Percentiles rank a stretch among this genome's conserved stretches.
These are phyloP conservation scores for Magallana angulata DNA, from an alignment of 1,140 invertebrate genomes.

Conservation along the genomic window DNA sequence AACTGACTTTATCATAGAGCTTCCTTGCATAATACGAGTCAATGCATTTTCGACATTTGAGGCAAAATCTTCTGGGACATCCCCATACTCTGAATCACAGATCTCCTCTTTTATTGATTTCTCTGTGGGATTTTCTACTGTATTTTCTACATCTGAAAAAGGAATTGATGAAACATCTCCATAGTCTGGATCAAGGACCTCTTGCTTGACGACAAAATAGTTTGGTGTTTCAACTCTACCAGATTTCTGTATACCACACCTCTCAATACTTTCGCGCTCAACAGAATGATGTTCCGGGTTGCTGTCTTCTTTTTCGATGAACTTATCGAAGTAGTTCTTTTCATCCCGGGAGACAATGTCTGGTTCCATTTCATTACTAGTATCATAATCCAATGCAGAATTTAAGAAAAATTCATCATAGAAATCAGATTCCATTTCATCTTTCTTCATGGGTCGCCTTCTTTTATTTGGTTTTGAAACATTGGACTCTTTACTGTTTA, in stretches of 20 bases:
- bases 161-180: neutral
- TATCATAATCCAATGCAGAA: neutral
- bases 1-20: too few relatives aligned
- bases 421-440: neutral
- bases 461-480: neutral
- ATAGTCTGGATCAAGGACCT: neutral
- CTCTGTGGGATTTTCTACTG: neutral
- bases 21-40: too few relatives aligned
- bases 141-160: neutral
- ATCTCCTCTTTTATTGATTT: slow-evolving; percentile 3
- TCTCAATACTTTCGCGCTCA: neutral
- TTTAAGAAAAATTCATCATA: neutral
- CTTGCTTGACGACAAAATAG: neutral
- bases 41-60: neutral
- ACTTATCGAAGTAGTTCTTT: neutral
- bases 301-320: neutral
- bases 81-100: slow-evolving; percentile 4
- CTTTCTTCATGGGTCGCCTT: neutral
- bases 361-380: neutral
- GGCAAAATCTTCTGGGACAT: neutral
- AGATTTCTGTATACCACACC: neutral
- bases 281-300: neutral
- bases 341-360: neutral
- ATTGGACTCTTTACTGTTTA: neutral
- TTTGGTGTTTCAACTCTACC: neutral